Conservation (phyloP, 2,888 invertebrate species). For the Cecidostiba fungosa region DNA sequence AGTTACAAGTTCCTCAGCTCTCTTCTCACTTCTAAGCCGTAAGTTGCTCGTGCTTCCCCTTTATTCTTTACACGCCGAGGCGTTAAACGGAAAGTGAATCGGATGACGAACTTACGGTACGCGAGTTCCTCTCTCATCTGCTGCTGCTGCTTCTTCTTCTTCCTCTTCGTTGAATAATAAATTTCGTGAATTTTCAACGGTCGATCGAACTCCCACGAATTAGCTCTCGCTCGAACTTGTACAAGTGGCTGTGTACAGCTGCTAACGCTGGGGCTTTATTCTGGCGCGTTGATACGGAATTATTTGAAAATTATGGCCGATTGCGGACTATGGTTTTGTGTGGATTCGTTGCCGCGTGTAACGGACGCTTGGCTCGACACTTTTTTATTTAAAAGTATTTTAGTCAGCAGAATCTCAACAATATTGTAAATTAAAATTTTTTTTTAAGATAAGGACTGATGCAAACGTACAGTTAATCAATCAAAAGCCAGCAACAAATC, state of each 20-base stretch:
- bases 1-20: conserved; percentile 67
- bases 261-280: background rate
- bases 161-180: conserved; percentile 52
- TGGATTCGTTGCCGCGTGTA: background rate
- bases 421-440: no score
- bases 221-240: conserved; percentile 26
- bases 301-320: background rate
- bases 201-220: conserved; percentile 56
- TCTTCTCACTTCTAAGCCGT: conserved; percentile 55
- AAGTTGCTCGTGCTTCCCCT: conserved; percentile 46
- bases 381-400: no score
- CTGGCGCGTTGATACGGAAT: conserved; percentile 8
- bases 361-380: no score
- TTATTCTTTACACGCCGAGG: conserved; percentile 32
- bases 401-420: no score
- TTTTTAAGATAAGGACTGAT: background rate
- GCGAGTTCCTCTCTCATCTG: conserved; percentile 41
- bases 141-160: conserved; percentile 8
- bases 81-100: conserved; percentile 64
- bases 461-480: background rate
- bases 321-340: background rate
- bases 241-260: background rate
- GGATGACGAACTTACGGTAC: conserved; percentile 33
- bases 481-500: background rate
- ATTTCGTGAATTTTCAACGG: conserved; percentile 58